phyloP scores from a whole-genome alignment of 2,113 vertebrate species.

The Peromyscus maniculatus region DNA sequence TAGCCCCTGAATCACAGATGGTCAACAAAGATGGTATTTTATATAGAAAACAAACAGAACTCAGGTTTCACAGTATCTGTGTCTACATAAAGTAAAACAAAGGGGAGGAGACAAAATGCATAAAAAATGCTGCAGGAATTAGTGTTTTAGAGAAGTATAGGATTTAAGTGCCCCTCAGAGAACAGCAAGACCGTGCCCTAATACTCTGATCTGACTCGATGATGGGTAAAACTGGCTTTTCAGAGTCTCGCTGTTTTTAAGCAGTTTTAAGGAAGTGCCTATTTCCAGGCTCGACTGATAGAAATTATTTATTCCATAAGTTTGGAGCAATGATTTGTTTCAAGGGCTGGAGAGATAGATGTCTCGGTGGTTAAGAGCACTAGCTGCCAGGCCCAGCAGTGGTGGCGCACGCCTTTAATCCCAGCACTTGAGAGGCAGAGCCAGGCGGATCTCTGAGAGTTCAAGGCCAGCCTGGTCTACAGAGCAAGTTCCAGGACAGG shows the following conservation, averaged over 20 bases:
- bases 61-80: neutral
- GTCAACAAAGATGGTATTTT: slow-evolving; percentile 7
- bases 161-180: neutral
- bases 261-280: neutral
- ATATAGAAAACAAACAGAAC: neutral
- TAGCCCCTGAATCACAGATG: neutral
- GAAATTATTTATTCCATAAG: slow-evolving; percentile 28
- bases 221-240: slow-evolving; percentile 8
- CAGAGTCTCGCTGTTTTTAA: slow-evolving; percentile 12
- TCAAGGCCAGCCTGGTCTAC: too few species aligned
- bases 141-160: slow-evolving; percentile 13
- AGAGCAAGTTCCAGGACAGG: too few species aligned
- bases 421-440: too few species aligned
- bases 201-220: neutral
- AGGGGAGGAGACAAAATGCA: neutral
- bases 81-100: slow-evolving; percentile 12
- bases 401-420: too few species aligned
- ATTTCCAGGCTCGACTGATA: neutral
- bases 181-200: neutral
- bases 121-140: slow-evolving; percentile 46
- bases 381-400: neutral
- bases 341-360: neutral
- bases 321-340: neutral
- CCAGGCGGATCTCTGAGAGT: too few species aligned
- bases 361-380: neutral